A percentile compares a stretch with the other conserved stretches of the same genome.
Conservation (phyloP, 2,113 vertebrate species). For the Scatophagus argus region DNA sequence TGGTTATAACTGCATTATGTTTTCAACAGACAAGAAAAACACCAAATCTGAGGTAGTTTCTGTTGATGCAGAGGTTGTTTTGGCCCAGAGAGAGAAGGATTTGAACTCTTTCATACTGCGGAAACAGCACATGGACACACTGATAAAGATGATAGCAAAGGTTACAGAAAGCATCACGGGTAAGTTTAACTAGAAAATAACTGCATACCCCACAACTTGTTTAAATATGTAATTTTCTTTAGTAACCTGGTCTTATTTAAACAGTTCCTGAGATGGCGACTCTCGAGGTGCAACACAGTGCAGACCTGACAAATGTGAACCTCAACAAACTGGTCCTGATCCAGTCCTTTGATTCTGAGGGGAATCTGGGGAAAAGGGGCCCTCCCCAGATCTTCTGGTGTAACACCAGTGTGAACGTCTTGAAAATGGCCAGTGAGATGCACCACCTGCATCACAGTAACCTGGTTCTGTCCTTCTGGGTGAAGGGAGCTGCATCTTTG, state of each 20-base stretch:
- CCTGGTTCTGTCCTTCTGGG: conserved; percentile 78
- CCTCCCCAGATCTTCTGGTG: conserved; percentile 69
- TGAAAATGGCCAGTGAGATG: conserved; percentile 76
- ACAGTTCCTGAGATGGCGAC: conserved; percentile 74
- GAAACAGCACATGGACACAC: conserved; percentile 61
- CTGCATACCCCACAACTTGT: no score
- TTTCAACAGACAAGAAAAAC: conserved; percentile 66
- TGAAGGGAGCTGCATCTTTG: conserved; percentile 16
- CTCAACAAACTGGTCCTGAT: conserved; percentile 71
- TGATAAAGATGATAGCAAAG: conserved; percentile 83
- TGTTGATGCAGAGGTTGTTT: conserved; percentile 32
- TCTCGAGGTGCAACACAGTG: conserved; percentile 70
- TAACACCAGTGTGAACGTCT: conserved; percentile 16
- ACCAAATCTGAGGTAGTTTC: conserved; percentile 25
- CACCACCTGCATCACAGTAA: conserved; percentile 70
- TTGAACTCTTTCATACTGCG: conserved; percentile 41
- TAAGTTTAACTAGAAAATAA: conserved; percentile 33
- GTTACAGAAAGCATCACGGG: conserved; percentile 77
- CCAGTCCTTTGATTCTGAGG: conserved; percentile 48
- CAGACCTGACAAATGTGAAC: conserved; percentile 46
- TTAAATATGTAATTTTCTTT: no score
- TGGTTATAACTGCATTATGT: not conserved
- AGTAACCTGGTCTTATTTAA: not conserved
- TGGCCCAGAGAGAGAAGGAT: conserved; percentile 77
- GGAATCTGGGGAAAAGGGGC: not conserved